phyloP scores from a whole-genome alignment of 2,888 invertebrate genomes.

The Drosophila picticornis region DNA sequence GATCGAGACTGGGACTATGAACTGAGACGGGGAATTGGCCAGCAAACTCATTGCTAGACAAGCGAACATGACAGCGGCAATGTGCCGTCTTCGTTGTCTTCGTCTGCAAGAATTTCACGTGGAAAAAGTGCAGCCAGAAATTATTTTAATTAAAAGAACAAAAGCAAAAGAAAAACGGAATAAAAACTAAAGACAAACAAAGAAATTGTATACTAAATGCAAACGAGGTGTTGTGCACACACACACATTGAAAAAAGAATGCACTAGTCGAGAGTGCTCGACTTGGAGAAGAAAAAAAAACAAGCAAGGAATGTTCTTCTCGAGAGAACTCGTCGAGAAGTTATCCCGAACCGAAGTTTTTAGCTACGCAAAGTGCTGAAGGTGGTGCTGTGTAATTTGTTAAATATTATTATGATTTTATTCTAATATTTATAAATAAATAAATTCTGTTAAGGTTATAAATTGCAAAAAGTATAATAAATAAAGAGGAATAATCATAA shows the following conservation, averaged over 20 bases:
- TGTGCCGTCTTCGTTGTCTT: constrained; percentile 55
- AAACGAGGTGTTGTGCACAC: constrained; percentile 46
- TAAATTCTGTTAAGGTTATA: neutral
- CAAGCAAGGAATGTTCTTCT: neutral
- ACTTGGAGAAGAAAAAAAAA: neutral
- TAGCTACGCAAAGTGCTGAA: neutral
- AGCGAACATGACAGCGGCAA: constrained; percentile 75
- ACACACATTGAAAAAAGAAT: neutral
- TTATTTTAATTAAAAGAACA: constrained; percentile 73
- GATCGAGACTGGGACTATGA: constrained; percentile 6
- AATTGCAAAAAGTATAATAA: neutral
- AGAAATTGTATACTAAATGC: constrained; percentile 1
- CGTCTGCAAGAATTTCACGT: constrained; percentile 68
- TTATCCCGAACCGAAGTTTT: neutral
- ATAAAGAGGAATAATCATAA: neutral
- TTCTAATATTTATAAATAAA: neutral
- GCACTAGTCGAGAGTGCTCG: neutral
- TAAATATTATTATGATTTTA: neutral
- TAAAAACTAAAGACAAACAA: constrained; percentile 18
- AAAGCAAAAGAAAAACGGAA: constrained; percentile 41
- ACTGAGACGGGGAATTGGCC: constrained; percentile 33
- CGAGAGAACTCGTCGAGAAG: neutral
- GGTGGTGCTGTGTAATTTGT: neutral
- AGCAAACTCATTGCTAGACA: constrained; percentile 69
- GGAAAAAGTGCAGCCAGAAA: constrained; percentile 72